Base-by-base conservation (phyloP, 2,797 vertebrate genomes). In the Lophius americanus region DNA sequence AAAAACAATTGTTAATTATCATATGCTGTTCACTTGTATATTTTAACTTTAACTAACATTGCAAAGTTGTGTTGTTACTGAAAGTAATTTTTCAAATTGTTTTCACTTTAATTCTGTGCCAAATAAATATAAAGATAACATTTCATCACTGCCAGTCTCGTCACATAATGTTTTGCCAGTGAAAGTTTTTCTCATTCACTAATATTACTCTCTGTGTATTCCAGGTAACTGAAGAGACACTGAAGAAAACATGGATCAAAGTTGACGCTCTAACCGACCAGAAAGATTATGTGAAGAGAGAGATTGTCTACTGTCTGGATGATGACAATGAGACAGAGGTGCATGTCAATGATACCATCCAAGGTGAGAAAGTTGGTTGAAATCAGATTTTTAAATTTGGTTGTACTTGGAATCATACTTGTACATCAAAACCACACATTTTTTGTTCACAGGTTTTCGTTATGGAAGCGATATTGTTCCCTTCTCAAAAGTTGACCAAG, bases 391-490 rank as follows among this genome's bases (percentile, higher is more conserved):
- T 3, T 41, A 3, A 9, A 43, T 11, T 42, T 54, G 53, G 23
- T 49, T 44, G 6, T 13, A 23, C 23, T 23, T 23, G 23, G 23
- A 23, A 23, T 23, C 23, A 23, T 44, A 14, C 3, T n/a, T 53
- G 38, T 51, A 57, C 3, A 33, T 7, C 35, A 23, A 56, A n/a
- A 50, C 41, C 2, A 11, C n/a, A 56, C 0, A 23, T 52, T 41
- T 35, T 35, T 74, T 43, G 8, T 67, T 59, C 7, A 3, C 75
- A 99, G 98, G 98, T 74, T 99, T 95, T 81, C 94, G 95, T 67
- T 99, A 98, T 48, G 98, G 98, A 50, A 98, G 96, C 60, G 98
- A 99, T 86, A 98, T 99, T 38, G 78, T 99, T 77, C 98, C 98
- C 32, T 99, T 99, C 89, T 98, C 97, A 58, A 98, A 97, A 91